Conservation (phyloP, 2,113 vertebrate genomes). For the Carassius gibelio region DNA sequence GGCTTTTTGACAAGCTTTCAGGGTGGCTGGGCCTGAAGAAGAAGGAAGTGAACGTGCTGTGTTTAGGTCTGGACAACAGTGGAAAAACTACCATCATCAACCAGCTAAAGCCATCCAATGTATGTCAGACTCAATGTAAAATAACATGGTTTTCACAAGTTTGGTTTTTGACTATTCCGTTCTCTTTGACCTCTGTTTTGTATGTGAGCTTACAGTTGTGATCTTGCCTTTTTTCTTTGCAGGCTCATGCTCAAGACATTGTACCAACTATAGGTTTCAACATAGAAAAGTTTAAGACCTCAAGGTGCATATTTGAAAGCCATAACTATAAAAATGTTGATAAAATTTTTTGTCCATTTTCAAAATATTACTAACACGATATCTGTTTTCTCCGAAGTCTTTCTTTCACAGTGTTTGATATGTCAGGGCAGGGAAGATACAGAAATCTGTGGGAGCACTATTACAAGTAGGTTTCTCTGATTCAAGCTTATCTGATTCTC, state of each 20-base stretch:
- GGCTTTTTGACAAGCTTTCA: slow-evolving; percentile 93
- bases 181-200: neutral
- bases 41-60: slow-evolving; percentile 95
- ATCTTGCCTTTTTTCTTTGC: slow-evolving; percentile 26
- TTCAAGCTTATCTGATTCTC: neutral
- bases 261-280: slow-evolving; percentile 98
- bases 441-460: slow-evolving; percentile 99
- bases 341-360: neutral
- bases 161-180: neutral
- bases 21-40: slow-evolving; percentile 94
- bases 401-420: slow-evolving; percentile 98
- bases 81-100: slow-evolving; percentile 99
- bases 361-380: neutral
- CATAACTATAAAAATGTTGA: neutral
- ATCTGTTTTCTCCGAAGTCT: slow-evolving; percentile 76
- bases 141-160: neutral
- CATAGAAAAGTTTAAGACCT: slow-evolving; percentile 98
- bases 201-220: neutral
- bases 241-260: slow-evolving; percentile 96
- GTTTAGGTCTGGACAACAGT: slow-evolving; percentile 96
- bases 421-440: slow-evolving; percentile 98
- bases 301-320: slow-evolving; percentile 79
- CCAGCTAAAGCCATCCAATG: slow-evolving; percentile 94
- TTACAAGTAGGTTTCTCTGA: slow-evolving; percentile 88
- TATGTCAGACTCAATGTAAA: slow-evolving; percentile 61